Base-by-base conservation (phyloP, 2,888 invertebrate species). In the Coleophora deauratella region DNA sequence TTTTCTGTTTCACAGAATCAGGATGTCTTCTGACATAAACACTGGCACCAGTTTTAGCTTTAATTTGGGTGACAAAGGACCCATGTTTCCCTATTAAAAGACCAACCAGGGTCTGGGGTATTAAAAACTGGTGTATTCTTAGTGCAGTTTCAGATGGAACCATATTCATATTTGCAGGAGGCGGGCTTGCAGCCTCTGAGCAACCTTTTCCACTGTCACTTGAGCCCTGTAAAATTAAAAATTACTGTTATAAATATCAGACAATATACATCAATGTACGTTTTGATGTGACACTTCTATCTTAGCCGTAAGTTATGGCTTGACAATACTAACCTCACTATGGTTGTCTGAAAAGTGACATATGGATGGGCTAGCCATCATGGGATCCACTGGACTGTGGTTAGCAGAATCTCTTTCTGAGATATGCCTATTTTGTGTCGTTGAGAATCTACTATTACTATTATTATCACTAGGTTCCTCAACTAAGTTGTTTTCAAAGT, bases 31-130 rank as follows among this genome's bases (percentile, higher is more conserved):
- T 91, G n/a, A 98, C 89, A 52, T 90, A 81, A 38, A 97, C 91
- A 62, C 89, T 91, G 13, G 96, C 94, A 52, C 92, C 90, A 1
- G 95, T 92, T 67, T 91, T 91, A 27, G 89, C 84, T 70, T 94
- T 93, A 51, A 95, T 92, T 60, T 89, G 89, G 50, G 92, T 91
- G n/a, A 98, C 91, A 76, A 92, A 93, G 33, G 88, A 84, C 34
- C 96, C 96, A 55, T 91, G 90, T 57, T 90, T 91, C 33, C 98
- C 98, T 70, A 97, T 97, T 54, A 98, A 86, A 43, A 92, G 90
- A 12, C 97, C 97, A 44, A 96, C 95, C 50, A 96, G 81, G 42
- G 86, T 79, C 63, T 91, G 91, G 33, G 92, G 91, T 62, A 94
- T 89, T 52, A 90, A 80, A 77, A 95, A 95, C 66, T 95, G 91